A percentile compares a stretch with the other conserved stretches of the same genome.
phyloP scores from a whole-genome alignment of 2,888 invertebrate species.

The Entomobrya proxima region DNA sequence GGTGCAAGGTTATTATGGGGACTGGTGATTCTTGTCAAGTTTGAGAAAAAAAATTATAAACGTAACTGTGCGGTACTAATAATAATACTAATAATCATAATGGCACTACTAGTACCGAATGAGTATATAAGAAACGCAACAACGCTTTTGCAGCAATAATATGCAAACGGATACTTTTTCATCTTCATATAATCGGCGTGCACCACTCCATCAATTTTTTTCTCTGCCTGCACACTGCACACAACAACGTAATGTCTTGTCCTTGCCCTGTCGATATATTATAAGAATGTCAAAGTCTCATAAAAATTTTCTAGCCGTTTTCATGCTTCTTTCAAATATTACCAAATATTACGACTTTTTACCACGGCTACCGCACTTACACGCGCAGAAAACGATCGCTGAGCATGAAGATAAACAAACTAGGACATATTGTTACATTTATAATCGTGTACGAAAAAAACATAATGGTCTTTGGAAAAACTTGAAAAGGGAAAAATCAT shows the following conservation, averaged over 20 bases:
- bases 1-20: too few species aligned
- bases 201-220: background rate
- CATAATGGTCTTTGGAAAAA: background rate
- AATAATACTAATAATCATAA: constrained; percentile 19
- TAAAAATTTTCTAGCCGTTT: background rate
- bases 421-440: constrained; percentile 4
- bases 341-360: background rate
- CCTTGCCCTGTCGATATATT: constrained; percentile 18
- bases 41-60: background rate
- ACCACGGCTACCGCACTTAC: background rate
- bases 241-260: background rate
- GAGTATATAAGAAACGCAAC: too few species aligned
- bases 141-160: too few species aligned
- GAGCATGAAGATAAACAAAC: constrained; percentile 18
- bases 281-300: background rate
- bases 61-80: background rate
- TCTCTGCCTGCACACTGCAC: background rate
- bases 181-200: background rate
- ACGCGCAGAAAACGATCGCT: background rate
- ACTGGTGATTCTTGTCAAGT: background rate
- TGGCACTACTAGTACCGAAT: too few species aligned
- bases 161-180: background rate
- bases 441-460: constrained; percentile 30
- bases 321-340: background rate
- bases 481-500: background rate